Evolutionary conservation across 2,888 invertebrate genomes (phyloP), one percentile per base, ranked within the genome.

Genomic region (Protonemura montana): DNA sequence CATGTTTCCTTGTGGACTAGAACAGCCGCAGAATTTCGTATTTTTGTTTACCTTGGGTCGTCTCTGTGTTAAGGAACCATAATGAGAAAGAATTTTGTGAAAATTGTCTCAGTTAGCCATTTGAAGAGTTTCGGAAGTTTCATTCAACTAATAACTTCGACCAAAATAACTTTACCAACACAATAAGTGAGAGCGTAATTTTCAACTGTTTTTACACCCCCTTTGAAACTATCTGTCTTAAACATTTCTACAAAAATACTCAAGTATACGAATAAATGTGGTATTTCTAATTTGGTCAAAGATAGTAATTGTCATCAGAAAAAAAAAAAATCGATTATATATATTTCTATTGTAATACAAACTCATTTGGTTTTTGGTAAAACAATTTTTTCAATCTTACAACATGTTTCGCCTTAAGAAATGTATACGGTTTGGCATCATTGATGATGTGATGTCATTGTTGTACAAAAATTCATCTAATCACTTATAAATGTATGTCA

Each of bases 401-500:
- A 84, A 88, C 91, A 91, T 92, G 92, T 91, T 91, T 92, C 93
- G 94, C 94, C 94, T 94, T 94, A 94, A 93, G 93, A 93, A 93
- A 94, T 94, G 94, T 94, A 94, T 94, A 94, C 94, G 94, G 87
- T 81, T 59, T 85, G 85, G 84, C 87, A 87, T 85, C 80, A 87
- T n/a, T 76, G 78, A 83, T 87, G 87, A 86, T 87, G 59, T 59
- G 59, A 59, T 59, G 59, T 59, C 59, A 59, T 59, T 59, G 81
- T 81, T 87, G 77, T 82, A 85, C 80, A 85, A 82, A 59, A 84
- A 85, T 82, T 78, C 87, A 87, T 82, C 85, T 87, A 81, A 85
- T 87, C 87, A 77, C 82, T 59, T 59, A 83, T 27, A 35, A 35
- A 81, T 87, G 85, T 86, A 86, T 86, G 81, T 86, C 80, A 85